Percentiles rank a stretch among this genome's conserved stretches.
These are phyloP conservation scores for human (Homo sapiens) DNA, from an alignment of 2,113 vertebrate genomes.

Conservation along the genomic window DNA sequence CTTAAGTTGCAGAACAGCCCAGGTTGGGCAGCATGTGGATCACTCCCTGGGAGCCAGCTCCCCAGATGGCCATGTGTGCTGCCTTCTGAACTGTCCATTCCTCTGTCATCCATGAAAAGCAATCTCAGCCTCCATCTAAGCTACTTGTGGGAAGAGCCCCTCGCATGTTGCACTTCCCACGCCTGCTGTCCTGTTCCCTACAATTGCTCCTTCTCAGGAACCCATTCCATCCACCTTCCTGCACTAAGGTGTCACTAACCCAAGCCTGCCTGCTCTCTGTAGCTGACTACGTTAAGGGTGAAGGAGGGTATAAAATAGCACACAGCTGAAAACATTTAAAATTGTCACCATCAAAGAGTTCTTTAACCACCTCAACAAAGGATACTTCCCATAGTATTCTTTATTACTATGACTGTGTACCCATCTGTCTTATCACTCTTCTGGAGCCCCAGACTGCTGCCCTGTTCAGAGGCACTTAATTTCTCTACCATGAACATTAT, in stretches of 20 bases:
- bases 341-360: background rate
- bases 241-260: background rate
- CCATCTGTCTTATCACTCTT: background rate
- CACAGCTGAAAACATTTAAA: background rate
- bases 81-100: background rate
- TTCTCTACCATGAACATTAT: background rate
- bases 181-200: rapidly evolving
- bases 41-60: background rate
- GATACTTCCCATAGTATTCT: background rate
- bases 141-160: background rate
- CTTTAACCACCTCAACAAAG: background rate
- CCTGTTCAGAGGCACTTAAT: background rate
- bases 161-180: background rate
- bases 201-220: background rate
- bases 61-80: background rate
- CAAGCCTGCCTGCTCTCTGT: background rate
- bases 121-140: background rate
- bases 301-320: background rate
- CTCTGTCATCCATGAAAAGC: background rate
- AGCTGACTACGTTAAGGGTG: background rate
- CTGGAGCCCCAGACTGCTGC: background rate
- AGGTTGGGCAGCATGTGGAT: background rate
- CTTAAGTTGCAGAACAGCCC: background rate
- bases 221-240: background rate
- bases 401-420: too few relatives aligned